Conservation (phyloP, 2,113 vertebrate genomes). For the Beaufortia kweichowensis region DNA sequence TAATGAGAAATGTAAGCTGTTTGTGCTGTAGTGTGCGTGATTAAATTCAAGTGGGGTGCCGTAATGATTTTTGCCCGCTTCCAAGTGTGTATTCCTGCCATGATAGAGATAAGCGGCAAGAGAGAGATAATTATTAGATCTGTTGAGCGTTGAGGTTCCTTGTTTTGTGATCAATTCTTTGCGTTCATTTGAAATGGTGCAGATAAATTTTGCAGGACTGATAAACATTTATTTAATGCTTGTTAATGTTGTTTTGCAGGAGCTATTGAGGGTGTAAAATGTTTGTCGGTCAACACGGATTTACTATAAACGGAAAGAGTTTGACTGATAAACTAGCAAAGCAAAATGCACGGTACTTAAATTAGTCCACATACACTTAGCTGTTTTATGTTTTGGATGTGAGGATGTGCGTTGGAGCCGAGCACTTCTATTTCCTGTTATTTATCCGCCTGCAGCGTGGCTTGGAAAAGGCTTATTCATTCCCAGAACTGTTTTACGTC, state of each 20-base stretch:
- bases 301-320: too few relatives aligned
- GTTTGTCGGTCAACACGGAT: background rate
- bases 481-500: constrained; percentile 52
- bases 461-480: constrained; percentile 47
- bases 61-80: constrained; percentile 38
- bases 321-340: too few relatives aligned
- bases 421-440: constrained; percentile 29
- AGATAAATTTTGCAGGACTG: background rate
- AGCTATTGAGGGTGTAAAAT: background rate
- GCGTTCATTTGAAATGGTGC: constrained; percentile 22
- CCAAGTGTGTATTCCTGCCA: constrained; percentile 42
- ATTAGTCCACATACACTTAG: constrained; percentile 27
- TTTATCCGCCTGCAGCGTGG: constrained; percentile 44
- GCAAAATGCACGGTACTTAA: too few relatives aligned
- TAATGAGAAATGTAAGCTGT: constrained; percentile 60
- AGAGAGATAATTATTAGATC: constrained; percentile 48
- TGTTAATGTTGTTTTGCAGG: background rate
- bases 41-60: constrained; percentile 46
- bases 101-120: constrained; percentile 48
- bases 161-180: constrained; percentile 32
- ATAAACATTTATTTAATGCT: constrained; percentile 25
- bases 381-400: background rate
- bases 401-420: constrained; percentile 18
- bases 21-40: constrained; percentile 46
- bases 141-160: constrained; percentile 6